phyloP scores from a whole-genome alignment of 2,113 vertebrate species.

The Rhineura floridana region DNA sequence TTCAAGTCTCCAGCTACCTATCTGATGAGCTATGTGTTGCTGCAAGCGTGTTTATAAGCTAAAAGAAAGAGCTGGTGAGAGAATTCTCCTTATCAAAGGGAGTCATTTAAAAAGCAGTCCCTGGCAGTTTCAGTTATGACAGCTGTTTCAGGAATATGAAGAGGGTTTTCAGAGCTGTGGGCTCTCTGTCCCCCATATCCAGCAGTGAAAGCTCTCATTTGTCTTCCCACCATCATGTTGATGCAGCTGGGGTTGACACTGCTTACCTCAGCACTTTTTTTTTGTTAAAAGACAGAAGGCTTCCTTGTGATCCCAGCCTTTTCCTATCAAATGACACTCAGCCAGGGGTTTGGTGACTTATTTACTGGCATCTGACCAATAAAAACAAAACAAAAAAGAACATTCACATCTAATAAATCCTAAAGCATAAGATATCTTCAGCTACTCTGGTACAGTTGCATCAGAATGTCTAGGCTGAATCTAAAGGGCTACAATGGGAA shows the following conservation, averaged over 20 bases:
- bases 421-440: conserved; percentile 67
- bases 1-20: conserved; percentile 57
- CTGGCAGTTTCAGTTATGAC: conserved; percentile 68
- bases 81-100: conserved; percentile 63
- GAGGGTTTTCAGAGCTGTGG: conserved; percentile 65
- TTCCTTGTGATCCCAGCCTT: conserved; percentile 82
- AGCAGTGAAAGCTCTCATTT: conserved; percentile 82
- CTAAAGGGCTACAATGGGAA: conserved; percentile 41
- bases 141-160: conserved; percentile 70
- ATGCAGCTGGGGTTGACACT: conserved; percentile 82
- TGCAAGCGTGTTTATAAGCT: conserved; percentile 50
- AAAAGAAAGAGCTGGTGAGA: conserved; percentile 43
- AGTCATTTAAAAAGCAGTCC: conserved; percentile 49
- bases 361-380: conserved; percentile 79
- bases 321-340: conserved; percentile 86
- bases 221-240: conserved; percentile 79
- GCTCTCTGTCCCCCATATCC: conserved; percentile 69
- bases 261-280: conserved; percentile 82
- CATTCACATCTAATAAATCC: conserved; percentile 81
- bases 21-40: conserved; percentile 32
- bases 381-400: conserved; percentile 78
- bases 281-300: conserved; percentile 78
- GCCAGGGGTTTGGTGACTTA: conserved; percentile 79
- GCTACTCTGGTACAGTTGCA: conserved; percentile 66
- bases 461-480: conserved; percentile 68